Evolutionary conservation across 2,888 invertebrate species (phyloP), one percentile per base, ranked within the genome.

Genomic region (Chloroclysta siterata): DNA sequence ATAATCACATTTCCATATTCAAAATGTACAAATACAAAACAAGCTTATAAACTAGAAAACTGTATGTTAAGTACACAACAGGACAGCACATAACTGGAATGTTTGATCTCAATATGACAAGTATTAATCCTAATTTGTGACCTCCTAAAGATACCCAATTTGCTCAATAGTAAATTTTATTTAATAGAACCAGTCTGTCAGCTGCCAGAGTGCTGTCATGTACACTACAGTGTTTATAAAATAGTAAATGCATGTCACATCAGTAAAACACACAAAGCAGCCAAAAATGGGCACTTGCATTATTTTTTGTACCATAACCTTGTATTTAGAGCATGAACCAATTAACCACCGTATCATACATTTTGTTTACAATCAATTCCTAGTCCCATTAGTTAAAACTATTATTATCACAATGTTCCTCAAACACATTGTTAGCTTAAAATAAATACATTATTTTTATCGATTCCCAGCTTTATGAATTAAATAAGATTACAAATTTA

Each of bases 61-160:
- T 29, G 22, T 56, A 83, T 56, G 80, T 89, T 91, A 92, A 91
- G 92, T 91, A 91, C 87, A 86, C 81, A 87, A 84, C 84, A 85
- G 75, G 88, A 89, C 91, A 90, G 90, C 89, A 90, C 88, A 82
- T 76, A 76, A 81, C 87, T 89, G 91, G 91, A 92, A 91, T 90
- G 90, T 89, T 83, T 77, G 73, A 78, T 80, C 74, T 75, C 72
- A 75, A 75, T 68, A 72, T 64, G 68, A 72, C 71, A 68, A 72
- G 71, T 72, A 60, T 61, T 58, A 70, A 63, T 66, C 55, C 74
- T 72, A 72, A 64, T 73, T 80, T 80, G 79, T 78, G 81, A 80
- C 79, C 65, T 22, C 22, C 68, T 65, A 42, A n/a, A 6, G n/a
- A 6, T 42, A 10, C 44, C 15, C 44, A 15, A 44, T 15, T 44